Base-by-base conservation (phyloP, 2,113 vertebrate species). In the Oryzias curvinotus region DNA sequence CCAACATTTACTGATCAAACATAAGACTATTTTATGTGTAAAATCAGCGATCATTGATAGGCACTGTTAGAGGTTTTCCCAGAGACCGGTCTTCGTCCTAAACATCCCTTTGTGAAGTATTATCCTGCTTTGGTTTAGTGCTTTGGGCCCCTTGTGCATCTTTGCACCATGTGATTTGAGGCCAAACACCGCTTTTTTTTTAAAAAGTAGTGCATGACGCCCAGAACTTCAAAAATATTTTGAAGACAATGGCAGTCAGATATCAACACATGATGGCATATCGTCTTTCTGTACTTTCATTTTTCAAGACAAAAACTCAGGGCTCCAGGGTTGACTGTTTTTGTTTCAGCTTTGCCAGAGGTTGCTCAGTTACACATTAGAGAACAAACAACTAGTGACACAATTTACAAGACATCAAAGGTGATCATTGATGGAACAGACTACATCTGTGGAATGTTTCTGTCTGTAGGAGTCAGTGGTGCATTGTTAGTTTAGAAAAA, bases 161-260 rank as follows among this genome's bases (percentile, higher is more conserved):
- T 73, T n/a, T 62, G 63, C 69, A 71, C 68, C 8, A 81, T 84
- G 62, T 56, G 55, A 30, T 81, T 81, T 41, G 61, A 78, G 43
- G 68, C 53, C 2, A 77, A 71, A 48, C 65, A 62, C 57, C 1
- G 56, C 3, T 75, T 72, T 65, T 72, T 65, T 79, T 69, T 50
- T 76, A 78, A 26, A 30, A 25, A 12, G 51, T 67, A 0, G 36
- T 79, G 17, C 68, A 69, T 7, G 62, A 77, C 14, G 55, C 73
- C 48, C 57, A 74, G 0, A 57, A 77, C 36, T 77, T 70, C 28
- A 74, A 57, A 23, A 57, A 57, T 57, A 42, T 57, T 2, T 44
- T 57, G 6, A 57, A 57, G 44, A 43, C 54, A 57, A 13, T 57
- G 10, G 54, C 54, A 23, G 14, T 14, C 41, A 43, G 54, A 12